Base-by-base conservation (phyloP, 2,113 vertebrate genomes). In the Herpetotheres cachinnans region DNA sequence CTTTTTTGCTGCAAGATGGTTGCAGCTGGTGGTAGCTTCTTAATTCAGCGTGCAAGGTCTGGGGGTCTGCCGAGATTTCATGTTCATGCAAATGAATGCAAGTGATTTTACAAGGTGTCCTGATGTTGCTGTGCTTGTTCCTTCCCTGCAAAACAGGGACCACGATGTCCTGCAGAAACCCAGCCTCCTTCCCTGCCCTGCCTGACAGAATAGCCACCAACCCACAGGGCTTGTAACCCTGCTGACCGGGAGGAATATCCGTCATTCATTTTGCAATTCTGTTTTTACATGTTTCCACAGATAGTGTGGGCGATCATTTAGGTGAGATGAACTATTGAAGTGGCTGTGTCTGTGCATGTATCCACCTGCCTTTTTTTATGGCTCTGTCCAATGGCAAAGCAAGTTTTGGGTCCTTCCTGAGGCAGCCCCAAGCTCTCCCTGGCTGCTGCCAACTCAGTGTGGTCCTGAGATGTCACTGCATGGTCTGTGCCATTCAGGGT, bases 31-130 rank as follows among this genome's bases (percentile, higher is more conserved):
- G 65, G 49, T 72, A 49, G 30, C 82, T 72, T 87, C 81, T 95
- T 94, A 85, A 87, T 58, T 55, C 19, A 22, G 36, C 30, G 13
- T 72, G 56, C 67, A 32, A 73, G 81, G 77, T 91, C 83, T 29
- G 17, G 36, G 36, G 25, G 22, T 94, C 79, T 93, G 50, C 32
- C 62, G 93, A 46, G 70, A 65, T 73, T 88, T 90, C 26, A 19
- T 54, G 62, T 70, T 87, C 49, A 79, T 86, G 95, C 74, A 88
- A 69, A 91, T 89, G 42, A 93, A 95, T 91, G 91, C 87, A 91
- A 90, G 72, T 76, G 17, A 85, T 88, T 86, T 94, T 82, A 91
- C 62, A 82, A 20, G 24, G 40, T 89, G 47, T 71, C 7, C 0
- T 32, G 49, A 47, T 87, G 56, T 58, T 93, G 36, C 71, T 62